Conservation (phyloP, 2,888 invertebrate genomes). For the Suillia variegata region DNA sequence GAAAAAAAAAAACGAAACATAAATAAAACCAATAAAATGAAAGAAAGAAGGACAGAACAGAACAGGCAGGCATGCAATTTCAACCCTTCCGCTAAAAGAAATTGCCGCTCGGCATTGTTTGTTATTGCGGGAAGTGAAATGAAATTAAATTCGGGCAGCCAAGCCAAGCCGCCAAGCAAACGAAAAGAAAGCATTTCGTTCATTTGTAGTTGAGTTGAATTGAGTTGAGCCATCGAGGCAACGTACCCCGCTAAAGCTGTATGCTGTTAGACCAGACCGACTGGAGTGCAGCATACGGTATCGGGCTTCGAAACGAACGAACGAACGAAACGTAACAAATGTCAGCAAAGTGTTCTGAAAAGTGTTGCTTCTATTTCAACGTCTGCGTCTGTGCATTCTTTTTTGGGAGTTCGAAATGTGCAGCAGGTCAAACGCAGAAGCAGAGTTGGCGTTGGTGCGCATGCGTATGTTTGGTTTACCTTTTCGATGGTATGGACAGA, state of each 20-base stretch:
- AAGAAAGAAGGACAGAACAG: neutral
- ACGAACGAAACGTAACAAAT: neutral
- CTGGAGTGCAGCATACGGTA: too few relatives aligned
- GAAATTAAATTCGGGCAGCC: too few relatives aligned
- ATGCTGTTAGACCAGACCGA: too few relatives aligned
- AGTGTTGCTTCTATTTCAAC: neutral
- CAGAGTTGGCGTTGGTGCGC: neutral
- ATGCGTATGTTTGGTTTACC: too few relatives aligned
- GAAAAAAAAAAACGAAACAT: too few relatives aligned
- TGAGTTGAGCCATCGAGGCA: too few relatives aligned
- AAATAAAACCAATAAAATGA: neutral
- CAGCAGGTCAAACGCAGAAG: neutral
- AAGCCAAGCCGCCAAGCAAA: too few relatives aligned
- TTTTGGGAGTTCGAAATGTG: neutral
- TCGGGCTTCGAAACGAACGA: neutral
- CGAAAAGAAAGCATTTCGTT: conserved; percentile 2
- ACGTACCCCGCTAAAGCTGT: too few relatives aligned
- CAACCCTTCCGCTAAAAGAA: conserved; percentile 1
- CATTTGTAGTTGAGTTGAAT: too few relatives aligned
- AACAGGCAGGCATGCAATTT: neutral
- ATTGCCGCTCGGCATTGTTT: neutral
- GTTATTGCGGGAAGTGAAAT: neutral
- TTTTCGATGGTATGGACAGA: too few relatives aligned
- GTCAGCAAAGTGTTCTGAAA: neutral
- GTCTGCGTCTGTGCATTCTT: neutral